These are phyloP conservation scores for Diuraphis noxia DNA, from an alignment of 1,140 invertebrate species.

Conservation along the genomic window DNA sequence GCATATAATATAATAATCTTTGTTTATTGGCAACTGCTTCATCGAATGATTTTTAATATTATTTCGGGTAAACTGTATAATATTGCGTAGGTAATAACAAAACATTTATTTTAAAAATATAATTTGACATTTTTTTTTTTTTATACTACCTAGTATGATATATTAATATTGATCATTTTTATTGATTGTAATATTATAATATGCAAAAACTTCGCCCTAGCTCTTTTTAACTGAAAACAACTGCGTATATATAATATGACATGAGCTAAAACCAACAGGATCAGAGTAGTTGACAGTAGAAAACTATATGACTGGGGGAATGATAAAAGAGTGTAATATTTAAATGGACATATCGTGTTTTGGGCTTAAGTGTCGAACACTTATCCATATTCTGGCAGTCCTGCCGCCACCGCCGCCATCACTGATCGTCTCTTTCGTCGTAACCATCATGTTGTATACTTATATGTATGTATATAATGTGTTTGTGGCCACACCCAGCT, in stretches of 20 bases:
- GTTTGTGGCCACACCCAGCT: background rate
- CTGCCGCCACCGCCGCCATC: background rate
- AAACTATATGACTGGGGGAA: background rate
- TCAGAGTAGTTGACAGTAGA: background rate
- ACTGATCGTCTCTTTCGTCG: background rate
- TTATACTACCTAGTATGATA: too few relatives aligned
- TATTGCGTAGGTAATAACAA: background rate
- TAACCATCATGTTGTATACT: too few relatives aligned
- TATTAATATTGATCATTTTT: background rate
- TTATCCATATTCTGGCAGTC: background rate
- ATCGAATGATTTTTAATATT: background rate
- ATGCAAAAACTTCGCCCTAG: background rate
- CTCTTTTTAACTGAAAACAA: background rate
- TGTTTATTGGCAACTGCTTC: background rate
- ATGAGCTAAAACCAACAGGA: background rate
- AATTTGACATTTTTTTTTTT: background rate
- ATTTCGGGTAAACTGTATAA: background rate
- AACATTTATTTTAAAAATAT: too few relatives aligned
- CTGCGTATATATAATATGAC: background rate
- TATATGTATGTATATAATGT: background rate
- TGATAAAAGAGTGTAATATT: slow-evolving; percentile 24
- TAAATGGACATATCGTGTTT: slow-evolving; percentile 44
- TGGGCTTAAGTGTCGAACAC: slow-evolving; percentile 32
- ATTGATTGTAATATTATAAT: background rate
- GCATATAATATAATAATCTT: background rate